Evolutionary conservation across 2,113 vertebrate genomes (phyloP).

Genomic region (Gymnarchus niloticus): DNA sequence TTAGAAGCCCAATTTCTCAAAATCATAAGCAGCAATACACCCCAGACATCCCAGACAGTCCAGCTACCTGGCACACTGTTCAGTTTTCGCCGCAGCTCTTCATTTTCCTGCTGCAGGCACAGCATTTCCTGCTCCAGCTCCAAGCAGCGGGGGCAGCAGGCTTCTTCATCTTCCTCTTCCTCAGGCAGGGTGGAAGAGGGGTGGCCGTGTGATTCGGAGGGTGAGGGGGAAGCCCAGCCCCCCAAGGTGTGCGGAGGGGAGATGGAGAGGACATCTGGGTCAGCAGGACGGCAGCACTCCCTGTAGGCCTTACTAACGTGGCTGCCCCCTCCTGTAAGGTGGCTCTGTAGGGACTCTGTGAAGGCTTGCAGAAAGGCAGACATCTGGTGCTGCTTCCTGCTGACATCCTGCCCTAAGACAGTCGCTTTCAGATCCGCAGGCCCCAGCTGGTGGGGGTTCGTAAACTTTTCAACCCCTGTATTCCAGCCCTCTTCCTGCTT

Average conservation of each 20-base stretch:
- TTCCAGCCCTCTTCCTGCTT: constrained; percentile 78
- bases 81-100: constrained; percentile 88
- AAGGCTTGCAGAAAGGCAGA: constrained; percentile 90
- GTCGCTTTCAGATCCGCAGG: constrained; percentile 71
- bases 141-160: constrained; percentile 88
- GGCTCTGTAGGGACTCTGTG: constrained; percentile 94
- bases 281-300: constrained; percentile 69
- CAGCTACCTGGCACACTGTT: constrained; percentile 89
- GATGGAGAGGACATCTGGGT: constrained; percentile 73
- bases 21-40: neutral
- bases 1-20: neutral
- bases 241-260: constrained; percentile 79
- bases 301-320: neutral
- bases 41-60: neutral
- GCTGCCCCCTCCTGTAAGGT: constrained; percentile 80
- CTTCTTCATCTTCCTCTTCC: constrained; percentile 85
- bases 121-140: constrained; percentile 96
- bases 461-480: neutral
- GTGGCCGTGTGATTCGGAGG: constrained; percentile 92
- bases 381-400: constrained; percentile 85
- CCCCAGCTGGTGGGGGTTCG: constrained; percentile 32
- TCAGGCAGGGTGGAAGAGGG: constrained; percentile 92
- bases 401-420: constrained; percentile 74
- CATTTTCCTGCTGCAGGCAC: constrained; percentile 94
- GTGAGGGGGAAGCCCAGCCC: constrained; percentile 90